phyloP scores from a whole-genome alignment of 2,888 invertebrate species.

The Desoria tigrina region DNA sequence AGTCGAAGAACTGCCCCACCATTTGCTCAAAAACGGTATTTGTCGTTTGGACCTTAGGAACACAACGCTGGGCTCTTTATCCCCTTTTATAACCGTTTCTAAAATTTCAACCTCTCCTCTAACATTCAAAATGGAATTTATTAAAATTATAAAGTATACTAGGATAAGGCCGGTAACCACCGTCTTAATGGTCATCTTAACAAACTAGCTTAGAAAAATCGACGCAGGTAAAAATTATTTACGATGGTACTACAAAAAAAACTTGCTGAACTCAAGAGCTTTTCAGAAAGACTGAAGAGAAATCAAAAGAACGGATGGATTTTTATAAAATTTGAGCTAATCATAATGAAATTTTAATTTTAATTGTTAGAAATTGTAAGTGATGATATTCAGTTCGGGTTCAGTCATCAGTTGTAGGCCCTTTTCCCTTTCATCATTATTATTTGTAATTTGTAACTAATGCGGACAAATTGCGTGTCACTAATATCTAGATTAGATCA shows the following conservation, averaged over 20 bases:
- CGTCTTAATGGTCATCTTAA: conserved; percentile 9
- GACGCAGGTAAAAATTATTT: not conserved
- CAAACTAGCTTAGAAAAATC: too few species aligned
- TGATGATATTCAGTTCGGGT: not conserved
- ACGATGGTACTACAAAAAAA: not conserved
- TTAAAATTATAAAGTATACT: conserved; percentile 22
- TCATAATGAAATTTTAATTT: not conserved
- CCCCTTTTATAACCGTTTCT: not conserved
- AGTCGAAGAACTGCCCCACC: conserved; percentile 34
- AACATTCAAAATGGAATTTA: conserved; percentile 19
- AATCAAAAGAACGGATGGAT: not conserved
- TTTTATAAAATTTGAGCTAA: conserved; percentile 6
- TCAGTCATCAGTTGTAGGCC: not conserved
- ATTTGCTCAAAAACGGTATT: conserved; percentile 48
- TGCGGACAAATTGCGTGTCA: too few species aligned
- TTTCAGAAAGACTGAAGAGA: conserved; percentile 4
- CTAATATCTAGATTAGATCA: too few species aligned
- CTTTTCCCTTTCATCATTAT: too few species aligned
- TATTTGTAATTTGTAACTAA: too few species aligned
- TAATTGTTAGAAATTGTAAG: conserved; percentile 8
- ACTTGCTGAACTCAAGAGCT: not conserved
- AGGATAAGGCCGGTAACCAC: conserved; percentile 30
- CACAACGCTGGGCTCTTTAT: not conserved
- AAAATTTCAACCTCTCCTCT: conserved; percentile 12
- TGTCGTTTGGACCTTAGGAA: conserved; percentile 38